phyloP scores from a whole-genome alignment of 1,140 invertebrate species.

The Oncopeltus fasciatus region DNA sequence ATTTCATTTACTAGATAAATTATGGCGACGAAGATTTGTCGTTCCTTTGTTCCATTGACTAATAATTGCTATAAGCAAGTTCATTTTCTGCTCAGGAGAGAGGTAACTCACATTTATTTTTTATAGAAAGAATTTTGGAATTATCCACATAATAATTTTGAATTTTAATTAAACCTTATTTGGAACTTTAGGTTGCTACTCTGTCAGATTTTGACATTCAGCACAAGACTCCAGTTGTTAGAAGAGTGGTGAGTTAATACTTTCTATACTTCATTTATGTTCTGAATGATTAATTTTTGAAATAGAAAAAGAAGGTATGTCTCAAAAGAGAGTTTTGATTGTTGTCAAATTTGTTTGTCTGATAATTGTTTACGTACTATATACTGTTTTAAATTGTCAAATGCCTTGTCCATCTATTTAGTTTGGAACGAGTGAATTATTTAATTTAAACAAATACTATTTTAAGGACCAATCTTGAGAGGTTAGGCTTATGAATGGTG shows the following conservation, averaged over 20 bases:
- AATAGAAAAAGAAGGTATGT: neutral
- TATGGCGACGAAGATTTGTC: neutral
- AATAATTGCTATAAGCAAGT: neutral
- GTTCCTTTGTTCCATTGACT: neutral
- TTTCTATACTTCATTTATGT: neutral
- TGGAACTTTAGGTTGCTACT: constrained; percentile 11
- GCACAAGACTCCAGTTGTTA: constrained; percentile 21
- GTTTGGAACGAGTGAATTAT: no score
- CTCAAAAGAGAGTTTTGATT: neutral
- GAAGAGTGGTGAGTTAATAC: constrained; percentile 19
- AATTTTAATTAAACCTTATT: neutral
- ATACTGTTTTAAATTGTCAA: neutral
- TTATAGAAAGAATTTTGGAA: neutral
- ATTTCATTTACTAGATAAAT: neutral
- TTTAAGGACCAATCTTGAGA: no score
- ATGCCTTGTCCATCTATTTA: neutral
- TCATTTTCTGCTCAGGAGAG: neutral
- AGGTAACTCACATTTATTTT: neutral
- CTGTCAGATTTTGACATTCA: constrained; percentile 21
- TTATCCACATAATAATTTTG: neutral
- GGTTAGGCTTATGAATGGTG: no score
- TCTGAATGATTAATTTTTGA: neutral
- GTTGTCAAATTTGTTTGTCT: neutral
- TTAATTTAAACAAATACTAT: no score
- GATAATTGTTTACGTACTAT: neutral